These are phyloP conservation scores for Lepidurus couesii DNA, from an alignment of 1,140 invertebrate genomes.

Conservation along the genomic window DNA sequence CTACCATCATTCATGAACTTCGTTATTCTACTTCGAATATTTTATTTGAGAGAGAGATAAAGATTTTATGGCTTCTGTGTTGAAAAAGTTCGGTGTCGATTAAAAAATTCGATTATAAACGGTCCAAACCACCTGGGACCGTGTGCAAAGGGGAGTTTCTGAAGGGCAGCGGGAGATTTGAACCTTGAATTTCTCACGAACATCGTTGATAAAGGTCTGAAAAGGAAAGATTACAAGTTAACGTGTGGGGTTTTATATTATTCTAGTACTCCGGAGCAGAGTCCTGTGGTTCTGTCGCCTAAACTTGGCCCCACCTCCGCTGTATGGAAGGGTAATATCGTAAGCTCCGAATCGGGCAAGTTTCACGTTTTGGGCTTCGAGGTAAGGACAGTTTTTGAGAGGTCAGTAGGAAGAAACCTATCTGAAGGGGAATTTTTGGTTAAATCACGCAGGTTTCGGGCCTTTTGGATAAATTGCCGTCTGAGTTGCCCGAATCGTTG, in stretches of 20 bases:
- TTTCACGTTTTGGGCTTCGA: conserved; percentile 77
- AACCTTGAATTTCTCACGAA: background rate
- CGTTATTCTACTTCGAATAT: too few species aligned
- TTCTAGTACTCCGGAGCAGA: conserved; percentile 45
- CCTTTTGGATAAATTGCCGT: background rate
- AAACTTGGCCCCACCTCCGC: conserved; percentile 42
- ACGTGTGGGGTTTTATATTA: conserved; percentile 24
- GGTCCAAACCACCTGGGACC: too few species aligned
- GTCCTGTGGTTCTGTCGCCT: background rate
- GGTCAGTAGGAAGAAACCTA: conserved; percentile 1
- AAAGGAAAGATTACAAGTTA: conserved; percentile 33
- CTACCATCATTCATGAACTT: too few species aligned
- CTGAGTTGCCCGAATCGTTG: conserved; percentile 27
- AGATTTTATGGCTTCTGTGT: too few species aligned
- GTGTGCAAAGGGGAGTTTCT: too few species aligned
- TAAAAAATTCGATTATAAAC: conserved; percentile 19
- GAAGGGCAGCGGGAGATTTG: background rate
- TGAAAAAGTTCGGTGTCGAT: background rate
- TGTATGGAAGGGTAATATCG: conserved; percentile 80
- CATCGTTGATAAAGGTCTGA: conserved; percentile 30
- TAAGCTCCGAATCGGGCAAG: conserved; percentile 84
- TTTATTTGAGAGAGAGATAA: too few species aligned
- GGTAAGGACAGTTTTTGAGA: conserved; percentile 47
- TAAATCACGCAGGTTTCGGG: conserved; percentile 18
- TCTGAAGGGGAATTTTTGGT: background rate